Evolutionary conservation across 1,140 invertebrate species (phyloP).

Genomic region (Teleogryllus occipitalis): DNA sequence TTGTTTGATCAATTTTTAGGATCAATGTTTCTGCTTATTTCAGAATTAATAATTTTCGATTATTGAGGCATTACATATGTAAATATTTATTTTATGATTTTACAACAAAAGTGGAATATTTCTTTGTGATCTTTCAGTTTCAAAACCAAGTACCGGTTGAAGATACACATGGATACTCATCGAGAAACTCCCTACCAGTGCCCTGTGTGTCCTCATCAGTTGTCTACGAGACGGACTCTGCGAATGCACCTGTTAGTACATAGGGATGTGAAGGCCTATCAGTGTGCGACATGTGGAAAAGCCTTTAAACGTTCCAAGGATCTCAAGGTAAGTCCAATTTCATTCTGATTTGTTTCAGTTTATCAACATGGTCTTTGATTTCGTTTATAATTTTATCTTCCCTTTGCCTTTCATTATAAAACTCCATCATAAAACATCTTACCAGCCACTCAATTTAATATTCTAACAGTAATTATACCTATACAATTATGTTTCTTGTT

Average conservation of each 20-base stretch:
- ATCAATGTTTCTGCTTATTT: no score
- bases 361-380: no score
- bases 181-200: conserved; percentile 36
- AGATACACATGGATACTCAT: conserved; percentile 37
- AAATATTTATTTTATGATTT: background rate
- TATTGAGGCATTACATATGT: background rate
- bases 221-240: conserved; percentile 39
- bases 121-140: conserved; percentile 28
- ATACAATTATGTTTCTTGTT: no score
- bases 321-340: conserved; percentile 23
- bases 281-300: conserved; percentile 38
- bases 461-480: no score
- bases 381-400: no score
- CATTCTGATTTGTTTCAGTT: no score
- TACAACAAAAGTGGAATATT: background rate
- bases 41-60: no score
- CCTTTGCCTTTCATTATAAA: no score
- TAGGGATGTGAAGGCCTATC: conserved; percentile 36
- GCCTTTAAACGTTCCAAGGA: conserved; percentile 32
- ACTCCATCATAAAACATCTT: no score
- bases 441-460: no score
- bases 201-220: conserved; percentile 36
- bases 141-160: conserved; percentile 33
- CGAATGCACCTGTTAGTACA: conserved; percentile 41
- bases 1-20: no score